Evolutionary conservation across 2,113 vertebrate genomes (phyloP).

Genomic region (Sigmodon hispidus): DNA sequence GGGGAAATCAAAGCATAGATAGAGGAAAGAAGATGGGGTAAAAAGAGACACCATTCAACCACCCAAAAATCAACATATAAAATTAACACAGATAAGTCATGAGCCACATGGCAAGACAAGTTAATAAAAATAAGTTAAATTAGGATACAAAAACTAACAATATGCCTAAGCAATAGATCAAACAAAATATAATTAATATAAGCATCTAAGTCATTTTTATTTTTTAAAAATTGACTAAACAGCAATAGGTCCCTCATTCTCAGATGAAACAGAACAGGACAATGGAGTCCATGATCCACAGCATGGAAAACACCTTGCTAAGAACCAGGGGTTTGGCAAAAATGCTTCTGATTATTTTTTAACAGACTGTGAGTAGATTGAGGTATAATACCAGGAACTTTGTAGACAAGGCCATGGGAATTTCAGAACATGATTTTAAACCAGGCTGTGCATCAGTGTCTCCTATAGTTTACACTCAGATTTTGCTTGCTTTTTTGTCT

Average conservation of each 20-base stretch:
- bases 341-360: neutral
- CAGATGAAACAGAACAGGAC: neutral
- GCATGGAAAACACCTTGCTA: constrained; percentile 24
- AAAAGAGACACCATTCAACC: too few species aligned
- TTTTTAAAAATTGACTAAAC: too few species aligned
- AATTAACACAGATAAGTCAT: too few species aligned
- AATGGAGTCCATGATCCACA: neutral
- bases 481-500: constrained; percentile 46
- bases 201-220: too few species aligned
- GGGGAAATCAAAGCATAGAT: too few species aligned
- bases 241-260: neutral
- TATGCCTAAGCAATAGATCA: too few species aligned
- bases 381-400: neutral
- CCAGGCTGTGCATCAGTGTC: neutral
- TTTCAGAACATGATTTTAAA: constrained; percentile 8
- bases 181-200: too few species aligned
- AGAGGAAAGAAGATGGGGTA: too few species aligned
- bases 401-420: constrained; percentile 45
- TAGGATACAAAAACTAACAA: too few species aligned
- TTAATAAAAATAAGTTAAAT: too few species aligned
- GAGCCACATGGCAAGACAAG: too few species aligned
- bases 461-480: constrained; percentile 31
- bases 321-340: constrained; percentile 40
- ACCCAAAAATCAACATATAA: too few species aligned
- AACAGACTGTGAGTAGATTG: neutral